Percentiles rank a stretch among this genome's conserved stretches.
Evolutionary conservation across 2,888 invertebrate species (phyloP).

Genomic region (Melikaiella ostensackeni): DNA sequence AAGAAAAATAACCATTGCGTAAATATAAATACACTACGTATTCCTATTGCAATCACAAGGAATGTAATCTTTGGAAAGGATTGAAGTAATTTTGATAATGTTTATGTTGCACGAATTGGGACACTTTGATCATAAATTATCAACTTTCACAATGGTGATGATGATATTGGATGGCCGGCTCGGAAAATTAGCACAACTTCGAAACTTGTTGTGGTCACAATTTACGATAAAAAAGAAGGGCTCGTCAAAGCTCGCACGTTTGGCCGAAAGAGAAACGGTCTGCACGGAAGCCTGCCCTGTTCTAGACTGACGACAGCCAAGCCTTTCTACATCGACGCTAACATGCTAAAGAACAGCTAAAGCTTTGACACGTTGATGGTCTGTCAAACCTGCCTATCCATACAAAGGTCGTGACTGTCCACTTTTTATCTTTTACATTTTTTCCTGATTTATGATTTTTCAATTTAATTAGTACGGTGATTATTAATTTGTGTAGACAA

Average conservation of each 20-base stretch:
- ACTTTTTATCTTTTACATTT: not conserved
- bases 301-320: conserved; percentile 63
- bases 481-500: too few relatives aligned
- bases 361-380: conserved; percentile 41
- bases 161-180: not conserved
- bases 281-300: conserved; percentile 60
- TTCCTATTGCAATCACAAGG: not conserved
- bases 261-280: conserved; percentile 46
- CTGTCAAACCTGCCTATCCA: not conserved
- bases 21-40: not conserved
- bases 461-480: too few relatives aligned
- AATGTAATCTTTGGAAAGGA: not conserved
- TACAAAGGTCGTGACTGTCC: not conserved
- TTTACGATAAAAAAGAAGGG: not conserved
- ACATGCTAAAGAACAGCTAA: conserved; percentile 41
- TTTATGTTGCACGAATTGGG: not conserved
- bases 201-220: not conserved
- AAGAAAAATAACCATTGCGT: not conserved
- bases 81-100: not conserved
- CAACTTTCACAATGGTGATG: not conserved
- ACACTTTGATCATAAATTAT: not conserved
- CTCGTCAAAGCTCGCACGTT: conserved; percentile 21
- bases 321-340: conserved; percentile 50
- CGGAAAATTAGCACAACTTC: not conserved
- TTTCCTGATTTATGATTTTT: too few relatives aligned